phyloP scores from a whole-genome alignment of 2,113 vertebrate genomes.

The Onychostruthus taczanowskii region DNA sequence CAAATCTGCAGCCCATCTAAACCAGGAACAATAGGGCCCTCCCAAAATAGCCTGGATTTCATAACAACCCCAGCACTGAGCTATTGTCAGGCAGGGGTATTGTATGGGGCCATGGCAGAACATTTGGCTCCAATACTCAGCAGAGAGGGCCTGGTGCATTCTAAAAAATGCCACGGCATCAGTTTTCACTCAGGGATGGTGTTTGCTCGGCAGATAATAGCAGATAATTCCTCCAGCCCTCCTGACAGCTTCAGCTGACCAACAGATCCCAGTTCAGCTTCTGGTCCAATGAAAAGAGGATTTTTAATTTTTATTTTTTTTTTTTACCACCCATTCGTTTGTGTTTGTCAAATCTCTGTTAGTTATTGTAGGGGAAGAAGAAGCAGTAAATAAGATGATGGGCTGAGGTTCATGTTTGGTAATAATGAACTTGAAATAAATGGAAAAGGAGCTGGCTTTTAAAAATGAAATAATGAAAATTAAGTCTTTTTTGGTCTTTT shows the following conservation, averaged over 20 bases:
- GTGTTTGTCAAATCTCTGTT: neutral
- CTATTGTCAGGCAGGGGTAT: constrained; percentile 47
- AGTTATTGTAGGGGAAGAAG: neutral
- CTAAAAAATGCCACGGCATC: constrained; percentile 38
- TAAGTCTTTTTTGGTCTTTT: rapidly evolving
- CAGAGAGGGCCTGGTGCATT: neutral
- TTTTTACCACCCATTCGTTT: neutral
- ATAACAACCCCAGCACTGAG: constrained; percentile 28
- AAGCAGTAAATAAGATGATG: neutral
- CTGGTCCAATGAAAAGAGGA: neutral
- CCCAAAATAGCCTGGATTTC: constrained; percentile 65
- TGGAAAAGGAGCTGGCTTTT: neutral
- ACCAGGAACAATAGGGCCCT: constrained; percentile 46
- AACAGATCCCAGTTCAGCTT: neutral
- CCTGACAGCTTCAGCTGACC: constrained; percentile 55
- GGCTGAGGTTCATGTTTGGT: neutral
- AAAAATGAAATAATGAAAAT: neutral
- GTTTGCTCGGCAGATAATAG: constrained; percentile 43
- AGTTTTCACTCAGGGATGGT: constrained; percentile 2
- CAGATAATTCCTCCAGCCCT: constrained; percentile 50
- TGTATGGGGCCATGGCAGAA: constrained; percentile 46
- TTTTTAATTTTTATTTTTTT: neutral
- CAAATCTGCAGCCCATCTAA: constrained; percentile 29
- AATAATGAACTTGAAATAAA: neutral
- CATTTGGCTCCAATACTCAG: constrained; percentile 35